A percentile compares a stretch with the other conserved stretches of the same genome.
These are phyloP conservation scores for Salpingus planirostris DNA, from an alignment of 2,888 invertebrate species.

Conservation along the genomic window DNA sequence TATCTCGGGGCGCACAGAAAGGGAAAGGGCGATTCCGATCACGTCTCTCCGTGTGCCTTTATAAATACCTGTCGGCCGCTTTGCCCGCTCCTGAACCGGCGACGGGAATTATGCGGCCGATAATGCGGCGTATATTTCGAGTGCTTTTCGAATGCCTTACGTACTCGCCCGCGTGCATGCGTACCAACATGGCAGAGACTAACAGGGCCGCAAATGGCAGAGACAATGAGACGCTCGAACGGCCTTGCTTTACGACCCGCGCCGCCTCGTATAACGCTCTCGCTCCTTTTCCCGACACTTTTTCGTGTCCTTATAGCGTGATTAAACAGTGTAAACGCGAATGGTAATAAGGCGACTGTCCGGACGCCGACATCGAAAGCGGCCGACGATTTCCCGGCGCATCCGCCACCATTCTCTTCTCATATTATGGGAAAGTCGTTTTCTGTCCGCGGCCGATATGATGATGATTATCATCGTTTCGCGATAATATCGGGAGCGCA, in stretches of 20 bases:
- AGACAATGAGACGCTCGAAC: constrained; percentile 12
- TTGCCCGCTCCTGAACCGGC: too few relatives aligned
- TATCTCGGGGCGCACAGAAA: constrained; percentile 5
- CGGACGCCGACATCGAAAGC: too few relatives aligned
- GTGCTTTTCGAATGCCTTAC: constrained; percentile 20
- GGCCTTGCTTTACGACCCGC: constrained; percentile 5
- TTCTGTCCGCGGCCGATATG: too few relatives aligned
- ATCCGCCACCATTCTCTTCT: too few relatives aligned
- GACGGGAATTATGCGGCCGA: constrained; percentile 19
- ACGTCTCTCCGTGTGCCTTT: constrained; percentile 4
- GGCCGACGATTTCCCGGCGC: too few relatives aligned
- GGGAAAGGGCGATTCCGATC: constrained; percentile 12
- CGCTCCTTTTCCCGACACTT: too few relatives aligned
- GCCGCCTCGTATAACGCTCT: constrained; percentile 3
- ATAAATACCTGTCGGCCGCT: neutral
- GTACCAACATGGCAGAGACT: constrained; percentile 19
- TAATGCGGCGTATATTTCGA: constrained; percentile 23
- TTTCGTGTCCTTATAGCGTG: constrained; percentile 17
- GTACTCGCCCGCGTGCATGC: constrained; percentile 13
- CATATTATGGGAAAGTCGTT: too few relatives aligned
- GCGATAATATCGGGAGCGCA: too few relatives aligned
- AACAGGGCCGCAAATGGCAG: constrained; percentile 11
- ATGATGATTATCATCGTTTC: too few relatives aligned
- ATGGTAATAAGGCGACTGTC: constrained; percentile 13
- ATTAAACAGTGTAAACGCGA: constrained; percentile 17